A percentile compares a stretch with the other conserved stretches of the same genome.
phyloP scores from a whole-genome alignment of 2,797 vertebrate genomes.

The Onychomys leucogaster region DNA sequence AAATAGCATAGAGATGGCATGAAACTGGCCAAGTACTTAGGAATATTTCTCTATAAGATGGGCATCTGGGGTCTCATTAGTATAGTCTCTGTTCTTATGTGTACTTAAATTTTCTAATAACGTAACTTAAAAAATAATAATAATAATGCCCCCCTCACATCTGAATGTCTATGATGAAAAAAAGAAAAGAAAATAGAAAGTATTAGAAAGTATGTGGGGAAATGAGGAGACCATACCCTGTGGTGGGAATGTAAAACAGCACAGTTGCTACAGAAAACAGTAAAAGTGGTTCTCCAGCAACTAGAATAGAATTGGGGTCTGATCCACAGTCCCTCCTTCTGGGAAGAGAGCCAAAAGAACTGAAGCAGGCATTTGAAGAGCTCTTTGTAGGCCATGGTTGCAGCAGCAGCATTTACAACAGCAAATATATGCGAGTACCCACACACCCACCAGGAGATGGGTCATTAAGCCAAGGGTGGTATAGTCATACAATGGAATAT shows the following conservation, averaged over 20 bases:
- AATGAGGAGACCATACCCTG: not conserved
- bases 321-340: not conserved
- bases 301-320: not conserved
- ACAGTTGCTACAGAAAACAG: not conserved
- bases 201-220: not conserved
- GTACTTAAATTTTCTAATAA: conserved; percentile 1
- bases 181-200: not conserved
- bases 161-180: not conserved
- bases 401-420: not conserved
- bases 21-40: conserved; percentile 4
- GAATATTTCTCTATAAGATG: not conserved
- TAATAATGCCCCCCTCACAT: not conserved
- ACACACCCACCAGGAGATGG: not conserved
- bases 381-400: not conserved
- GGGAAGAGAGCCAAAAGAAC: not conserved
- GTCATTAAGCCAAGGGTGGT: not conserved
- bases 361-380: not conserved
- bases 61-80: not conserved
- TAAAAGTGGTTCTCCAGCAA: not conserved
- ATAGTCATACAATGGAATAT: not conserved
- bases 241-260: not conserved
- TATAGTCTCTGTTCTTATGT: not conserved
- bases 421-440: not conserved
- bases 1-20: not conserved
- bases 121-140: not conserved